Base-by-base conservation (phyloP, 2,113 vertebrate genomes). In the Chamaetylas fuelleborni region DNA sequence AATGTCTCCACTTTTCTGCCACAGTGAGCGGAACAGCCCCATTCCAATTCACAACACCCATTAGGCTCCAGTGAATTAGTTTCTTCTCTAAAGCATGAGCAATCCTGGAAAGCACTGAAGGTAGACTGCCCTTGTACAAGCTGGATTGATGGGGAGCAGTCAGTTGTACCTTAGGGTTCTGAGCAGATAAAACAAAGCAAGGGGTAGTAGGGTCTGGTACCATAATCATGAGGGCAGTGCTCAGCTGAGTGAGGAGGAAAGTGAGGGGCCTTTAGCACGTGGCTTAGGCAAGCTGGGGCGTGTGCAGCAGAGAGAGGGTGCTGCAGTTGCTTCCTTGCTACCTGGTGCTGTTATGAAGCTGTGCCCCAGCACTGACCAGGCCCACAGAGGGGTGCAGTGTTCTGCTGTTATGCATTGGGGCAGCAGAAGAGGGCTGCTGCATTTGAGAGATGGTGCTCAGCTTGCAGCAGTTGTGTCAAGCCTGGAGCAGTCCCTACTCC, bases 341-440 rank as follows among this genome's bases (percentile, higher is more conserved):
- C 15, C 25, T 80, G 22, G 3, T 90, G 50, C 42, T 77, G 14
- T 57, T 47, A 1, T 11, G 7, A 45, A 77, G 50, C 77, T 0
- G 0, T 71, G 47, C 33, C 36, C 53, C n/a, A 54, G 6, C 1
- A 3, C 15, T 66, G 56, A 45, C 19, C 2, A 0, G 78, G 74
- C 70, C 47, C 54, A 15, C 28, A 28, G 54, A 53, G 28, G 31
- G 28, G 5, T 74, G 48, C 40, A 38, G 42, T 4, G 43, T 42
- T 73, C 25, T 73, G 45, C 31, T 86, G 15, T 33, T 2, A 2
- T 57, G 34, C 17, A 0, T 8, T 70, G 60, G 26, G 47, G 43
- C 0, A 1, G 4, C 22, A 57, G 81, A 29, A 60, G 38, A 82
- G 31, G 65, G 43, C 28, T 79, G 58, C 45, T 80, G 56, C 5